These are phyloP conservation scores for Hippocampus zosterae DNA, from an alignment of 2,113 vertebrate genomes.

Conservation along the genomic window DNA sequence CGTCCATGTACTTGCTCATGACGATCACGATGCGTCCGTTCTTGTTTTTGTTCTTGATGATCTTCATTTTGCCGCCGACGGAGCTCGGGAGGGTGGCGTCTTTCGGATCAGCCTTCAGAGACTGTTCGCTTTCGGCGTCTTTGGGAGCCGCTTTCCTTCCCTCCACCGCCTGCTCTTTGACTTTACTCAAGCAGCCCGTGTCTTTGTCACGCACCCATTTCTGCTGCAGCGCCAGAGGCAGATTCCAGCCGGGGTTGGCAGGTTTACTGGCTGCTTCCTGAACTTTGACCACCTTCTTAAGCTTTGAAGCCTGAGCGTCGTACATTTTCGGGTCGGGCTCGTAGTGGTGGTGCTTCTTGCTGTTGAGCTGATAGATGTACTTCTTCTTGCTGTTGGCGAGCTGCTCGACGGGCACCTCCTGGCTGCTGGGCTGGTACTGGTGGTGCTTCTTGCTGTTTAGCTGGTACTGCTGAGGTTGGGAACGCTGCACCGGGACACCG, in stretches of 20 bases:
- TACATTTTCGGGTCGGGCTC: slow-evolving; percentile 96
- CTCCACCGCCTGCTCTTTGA: slow-evolving; percentile 77
- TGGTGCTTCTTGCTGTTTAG: slow-evolving; percentile 98
- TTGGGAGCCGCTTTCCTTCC: slow-evolving; percentile 62
- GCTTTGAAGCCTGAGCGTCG: slow-evolving; percentile 80
- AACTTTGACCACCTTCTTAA: slow-evolving; percentile 82
- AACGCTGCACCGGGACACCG: slow-evolving; percentile 72
- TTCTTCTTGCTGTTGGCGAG: slow-evolving; percentile 83
- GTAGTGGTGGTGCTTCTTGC: slow-evolving; percentile 98
- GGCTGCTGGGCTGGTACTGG: slow-evolving; percentile 90
- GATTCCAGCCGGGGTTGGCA: slow-evolving; percentile 73
- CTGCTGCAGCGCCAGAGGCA: slow-evolving; percentile 75
- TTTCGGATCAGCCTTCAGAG: slow-evolving; percentile 68
- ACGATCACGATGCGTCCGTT: slow-evolving; percentile 96
- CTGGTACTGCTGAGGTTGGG: slow-evolving; percentile 90
- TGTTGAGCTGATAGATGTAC: slow-evolving; percentile 96
- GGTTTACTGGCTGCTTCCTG: slow-evolving; percentile 71
- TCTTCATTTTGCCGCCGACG: slow-evolving; percentile 95
- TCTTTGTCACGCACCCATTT: slow-evolving; percentile 85
- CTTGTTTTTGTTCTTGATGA: slow-evolving; percentile 98
- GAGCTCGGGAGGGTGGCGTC: slow-evolving; percentile 74
- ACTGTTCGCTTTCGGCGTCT: slow-evolving; percentile 57
- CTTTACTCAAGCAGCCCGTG: slow-evolving; percentile 80
- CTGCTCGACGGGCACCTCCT: slow-evolving; percentile 81
- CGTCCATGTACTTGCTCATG: slow-evolving; percentile 99